Evolutionary conservation across 1,140 invertebrate species (phyloP), one percentile per base, ranked within the genome.

Genomic region (Drosophila azteca): DNA sequence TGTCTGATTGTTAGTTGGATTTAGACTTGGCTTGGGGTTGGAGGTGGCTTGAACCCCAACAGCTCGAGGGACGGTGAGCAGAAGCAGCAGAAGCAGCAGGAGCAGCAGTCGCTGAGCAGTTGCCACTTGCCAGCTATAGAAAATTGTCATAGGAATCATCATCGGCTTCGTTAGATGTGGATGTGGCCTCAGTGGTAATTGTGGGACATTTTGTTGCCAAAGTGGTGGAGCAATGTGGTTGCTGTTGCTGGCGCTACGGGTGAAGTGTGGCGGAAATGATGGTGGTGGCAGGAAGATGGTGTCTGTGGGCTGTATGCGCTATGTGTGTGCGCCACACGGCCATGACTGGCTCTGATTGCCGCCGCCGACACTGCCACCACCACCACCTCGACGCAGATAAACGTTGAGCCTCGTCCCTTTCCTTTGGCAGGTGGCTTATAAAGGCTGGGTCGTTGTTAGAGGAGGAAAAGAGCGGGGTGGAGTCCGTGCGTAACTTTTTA

Each of bases 81-180:
- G 11, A 15, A 49, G 22, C 17, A 51, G 17, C 17, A 0, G 17
- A 20, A 20, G 17, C 17, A 20, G 17, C 17, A 53, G 20, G 31
- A 31, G 22, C 55, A 44, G 9, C 41, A 26, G 55, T 50, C 49
- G 67, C 49, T 48, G 65, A 72, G 63, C 75, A 67, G 66, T 76
- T 87, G 82, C 82, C 82, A 87, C 82, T 87, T 87, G 82, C 83
- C 83, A 88, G 82, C 83, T 87, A 82, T 88, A 87, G 82, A 87
- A 90, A 90, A 90, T 90, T 90, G 88, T 88, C 88, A 90, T 90
- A 90, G 88, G 83, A 90, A 90, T 90, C 88, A 90, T 90, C 88
- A 85, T 88, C 89, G 89, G 89, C 82, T 87, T 90, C 89, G 89
- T 90, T 90, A 90, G 89, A 54, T 48, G 65, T 54, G 60, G 69